A percentile compares a stretch with the other conserved stretches of the same genome.
Evolutionary conservation across 2,888 invertebrate genomes (phyloP).

Genomic region (Steinernema hermaphroditum): DNA sequence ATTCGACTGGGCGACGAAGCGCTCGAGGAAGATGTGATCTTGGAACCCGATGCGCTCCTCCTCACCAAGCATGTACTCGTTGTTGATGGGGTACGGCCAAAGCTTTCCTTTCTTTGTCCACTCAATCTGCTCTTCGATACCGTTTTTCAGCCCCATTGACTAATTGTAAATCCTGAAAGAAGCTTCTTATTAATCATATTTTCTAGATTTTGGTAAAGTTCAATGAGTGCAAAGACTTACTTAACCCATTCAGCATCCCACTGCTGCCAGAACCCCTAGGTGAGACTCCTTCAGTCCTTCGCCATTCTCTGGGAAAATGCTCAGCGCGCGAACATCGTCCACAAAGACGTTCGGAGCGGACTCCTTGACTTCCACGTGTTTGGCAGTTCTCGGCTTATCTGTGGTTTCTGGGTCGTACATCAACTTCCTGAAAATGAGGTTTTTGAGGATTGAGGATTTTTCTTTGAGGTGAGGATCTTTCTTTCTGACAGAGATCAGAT

Average conservation of each 20-base stretch:
- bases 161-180: slow-evolving; percentile 48
- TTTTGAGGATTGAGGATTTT: slow-evolving; percentile 16
- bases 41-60: slow-evolving; percentile 77
- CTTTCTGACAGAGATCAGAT: slow-evolving; percentile 12
- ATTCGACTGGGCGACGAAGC: slow-evolving; percentile 76
- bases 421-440: slow-evolving; percentile 20
- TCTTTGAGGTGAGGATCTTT: not conserved
- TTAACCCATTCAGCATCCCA: slow-evolving; percentile 47
- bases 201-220: too few relatives aligned
- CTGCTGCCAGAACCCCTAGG: slow-evolving; percentile 47
- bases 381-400: not conserved
- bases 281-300: slow-evolving; percentile 34
- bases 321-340: slow-evolving; percentile 69
- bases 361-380: not conserved
- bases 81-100: slow-evolving; percentile 95
- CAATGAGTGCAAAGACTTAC: slow-evolving; percentile 34
- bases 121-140: slow-evolving; percentile 86
- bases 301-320: not conserved
- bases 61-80: slow-evolving; percentile 75
- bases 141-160: slow-evolving; percentile 72
- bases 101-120: slow-evolving; percentile 93
- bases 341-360: slow-evolving; percentile 42
- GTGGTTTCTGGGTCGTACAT: not conserved
- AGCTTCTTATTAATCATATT: not conserved
- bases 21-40: slow-evolving; percentile 90